These are phyloP conservation scores for Cathartes aura DNA, from an alignment of 2,113 vertebrate genomes.

Conservation along the genomic window DNA sequence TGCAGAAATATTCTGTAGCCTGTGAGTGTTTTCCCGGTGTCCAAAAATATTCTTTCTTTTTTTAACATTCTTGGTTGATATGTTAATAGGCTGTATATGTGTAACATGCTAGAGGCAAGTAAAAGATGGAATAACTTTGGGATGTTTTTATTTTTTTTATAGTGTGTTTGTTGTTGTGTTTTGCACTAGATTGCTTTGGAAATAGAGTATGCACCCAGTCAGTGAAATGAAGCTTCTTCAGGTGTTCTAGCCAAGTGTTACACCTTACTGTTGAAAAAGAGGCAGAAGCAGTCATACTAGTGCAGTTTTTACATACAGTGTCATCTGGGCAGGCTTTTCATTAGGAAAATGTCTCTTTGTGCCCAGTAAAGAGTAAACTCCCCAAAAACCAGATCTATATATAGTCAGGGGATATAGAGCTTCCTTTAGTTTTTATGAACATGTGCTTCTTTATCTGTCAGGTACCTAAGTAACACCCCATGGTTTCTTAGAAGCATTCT, in stretches of 20 bases:
- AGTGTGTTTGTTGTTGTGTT: not conserved
- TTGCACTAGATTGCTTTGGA: not conserved
- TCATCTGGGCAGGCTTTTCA: not conserved
- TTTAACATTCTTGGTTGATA: not conserved
- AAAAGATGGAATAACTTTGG: not conserved
- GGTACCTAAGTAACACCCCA: not conserved
- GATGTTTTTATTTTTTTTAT: not conserved
- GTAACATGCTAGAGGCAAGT: not conserved
- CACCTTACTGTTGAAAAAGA: not conserved
- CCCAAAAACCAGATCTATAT: not conserved
- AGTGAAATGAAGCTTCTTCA: not conserved
- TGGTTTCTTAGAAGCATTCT: not conserved
- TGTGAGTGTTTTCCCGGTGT: not conserved
- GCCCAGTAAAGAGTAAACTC: not conserved
- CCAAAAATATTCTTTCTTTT: not conserved
- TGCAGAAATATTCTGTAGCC: not conserved
- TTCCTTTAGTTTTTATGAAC: not conserved
- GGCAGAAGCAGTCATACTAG: not conserved
- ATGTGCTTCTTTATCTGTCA: not conserved
- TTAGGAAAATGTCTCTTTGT: not conserved
- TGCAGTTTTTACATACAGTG: not conserved
- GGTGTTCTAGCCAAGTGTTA: not conserved
- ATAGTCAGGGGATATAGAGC: not conserved
- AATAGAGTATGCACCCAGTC: not conserved
- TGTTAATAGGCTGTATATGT: not conserved